Percentiles rank a stretch among this genome's conserved stretches.
phyloP scores from a whole-genome alignment of 1,140 invertebrate genomes.

The Laupala kohalensis region DNA sequence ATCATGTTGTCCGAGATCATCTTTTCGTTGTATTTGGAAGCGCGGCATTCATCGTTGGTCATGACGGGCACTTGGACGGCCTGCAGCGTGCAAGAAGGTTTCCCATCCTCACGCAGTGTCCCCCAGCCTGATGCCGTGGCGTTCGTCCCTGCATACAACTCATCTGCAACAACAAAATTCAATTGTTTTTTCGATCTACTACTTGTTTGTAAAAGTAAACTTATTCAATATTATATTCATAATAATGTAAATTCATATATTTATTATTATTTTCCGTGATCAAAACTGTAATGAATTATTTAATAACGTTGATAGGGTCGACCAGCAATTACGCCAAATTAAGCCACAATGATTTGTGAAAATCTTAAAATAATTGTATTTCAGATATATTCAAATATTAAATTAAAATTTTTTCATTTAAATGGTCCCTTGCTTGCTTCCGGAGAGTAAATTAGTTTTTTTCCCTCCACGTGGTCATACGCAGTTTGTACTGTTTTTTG shows the following conservation, averaged over 20 bases:
- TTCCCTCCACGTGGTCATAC: too few relatives aligned
- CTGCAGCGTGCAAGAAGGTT: slow-evolving; percentile 62
- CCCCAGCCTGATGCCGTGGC: slow-evolving; percentile 76
- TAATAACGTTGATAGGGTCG: too few relatives aligned
- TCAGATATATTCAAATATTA: too few relatives aligned
- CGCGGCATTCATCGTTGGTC: slow-evolving; percentile 55
- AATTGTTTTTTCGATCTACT: too few relatives aligned
- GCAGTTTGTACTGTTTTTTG: too few relatives aligned
- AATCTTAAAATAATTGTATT: too few relatives aligned
- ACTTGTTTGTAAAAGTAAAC: slow-evolving; percentile 5
- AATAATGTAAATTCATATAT: slow-evolving; percentile 6
- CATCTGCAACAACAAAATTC: not conserved
- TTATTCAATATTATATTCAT: not conserved
- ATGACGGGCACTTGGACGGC: slow-evolving; percentile 73
- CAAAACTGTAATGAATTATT: too few relatives aligned
- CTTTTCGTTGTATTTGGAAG: slow-evolving; percentile 57
- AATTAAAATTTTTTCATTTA: too few relatives aligned
- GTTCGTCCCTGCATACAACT: slow-evolving; percentile 17
- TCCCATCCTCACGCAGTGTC: slow-evolving; percentile 63
- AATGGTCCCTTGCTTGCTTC: too few relatives aligned
- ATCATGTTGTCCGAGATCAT: slow-evolving; percentile 80
- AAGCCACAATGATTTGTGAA: too few relatives aligned
- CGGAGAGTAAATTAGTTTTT: too few relatives aligned
- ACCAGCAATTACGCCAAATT: too few relatives aligned
- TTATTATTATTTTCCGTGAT: slow-evolving; percentile 1